phyloP scores from a whole-genome alignment of 23 tunicate genomes.

The Oikopleura vanhoeffeni region DNA sequence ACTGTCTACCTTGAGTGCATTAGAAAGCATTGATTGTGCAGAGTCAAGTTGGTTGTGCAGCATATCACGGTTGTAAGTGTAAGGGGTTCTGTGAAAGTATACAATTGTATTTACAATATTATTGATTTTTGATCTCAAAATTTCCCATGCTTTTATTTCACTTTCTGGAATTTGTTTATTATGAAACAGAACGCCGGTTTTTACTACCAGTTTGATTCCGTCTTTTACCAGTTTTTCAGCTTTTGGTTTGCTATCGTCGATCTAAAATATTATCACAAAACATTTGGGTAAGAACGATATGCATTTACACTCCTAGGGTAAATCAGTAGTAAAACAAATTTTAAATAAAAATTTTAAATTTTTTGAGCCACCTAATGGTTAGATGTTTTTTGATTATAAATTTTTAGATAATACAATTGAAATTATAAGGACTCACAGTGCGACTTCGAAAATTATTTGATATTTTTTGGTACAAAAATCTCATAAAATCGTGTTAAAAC shows the following conservation, averaged over 20 bases:
- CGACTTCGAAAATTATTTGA: too few species aligned
- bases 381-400: too few species aligned
- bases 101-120: constrained; percentile 3
- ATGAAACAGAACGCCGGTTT: constrained; percentile 6
- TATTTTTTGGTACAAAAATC: too few species aligned
- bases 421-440: too few species aligned
- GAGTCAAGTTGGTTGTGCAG: not conserved
- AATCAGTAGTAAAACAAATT: too few species aligned
- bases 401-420: too few species aligned
- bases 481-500: too few species aligned
- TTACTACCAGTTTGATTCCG: constrained; percentile 2
- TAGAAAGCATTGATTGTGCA: not conserved
- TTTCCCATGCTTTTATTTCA: constrained; percentile 1
- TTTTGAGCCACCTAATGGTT: too few species aligned
- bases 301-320: too few species aligned
- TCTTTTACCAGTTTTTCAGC: constrained; percentile 7
- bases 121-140: constrained; percentile 6
- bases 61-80: not conserved
- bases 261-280: too few species aligned
- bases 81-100: constrained; percentile 9
- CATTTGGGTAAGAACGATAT: too few species aligned
- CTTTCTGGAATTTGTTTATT: not conserved
- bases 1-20: not conserved
- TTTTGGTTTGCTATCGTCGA: not conserved
- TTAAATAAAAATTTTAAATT: too few species aligned